phyloP scores from a whole-genome alignment of 2,797 vertebrate species.

The Ciconia nigra region DNA sequence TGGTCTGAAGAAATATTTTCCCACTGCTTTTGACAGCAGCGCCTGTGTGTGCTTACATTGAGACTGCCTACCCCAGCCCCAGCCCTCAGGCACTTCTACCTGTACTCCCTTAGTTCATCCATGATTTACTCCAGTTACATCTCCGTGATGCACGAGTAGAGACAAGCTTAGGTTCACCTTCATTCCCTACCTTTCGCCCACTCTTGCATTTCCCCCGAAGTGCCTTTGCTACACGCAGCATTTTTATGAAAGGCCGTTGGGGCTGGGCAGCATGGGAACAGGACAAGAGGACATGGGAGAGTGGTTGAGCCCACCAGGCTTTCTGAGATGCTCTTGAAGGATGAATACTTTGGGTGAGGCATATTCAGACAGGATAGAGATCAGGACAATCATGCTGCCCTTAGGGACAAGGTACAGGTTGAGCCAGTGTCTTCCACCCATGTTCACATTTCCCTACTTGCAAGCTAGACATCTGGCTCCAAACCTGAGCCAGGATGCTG shows the following conservation, averaged over 20 bases:
- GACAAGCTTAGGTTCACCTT: not conserved
- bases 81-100: not conserved
- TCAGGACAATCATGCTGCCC: not conserved
- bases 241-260: not conserved
- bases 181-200: not conserved
- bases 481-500: not conserved
- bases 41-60: not conserved
- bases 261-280: not conserved
- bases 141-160: not conserved
- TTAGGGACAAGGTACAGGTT: not conserved
- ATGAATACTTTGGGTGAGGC: not conserved
- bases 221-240: rapidly evolving
- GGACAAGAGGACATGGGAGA: not conserved
- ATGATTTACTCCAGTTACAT: not conserved
- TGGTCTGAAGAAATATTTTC: not conserved
- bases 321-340: not conserved
- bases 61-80: too few species aligned
- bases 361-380: not conserved
- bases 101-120: not conserved
- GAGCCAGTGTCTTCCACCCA: not conserved
- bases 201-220: not conserved
- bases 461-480: not conserved
- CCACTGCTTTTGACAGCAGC: not conserved
- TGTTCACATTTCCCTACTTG: not conserved
- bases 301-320: not conserved